Base-by-base conservation (phyloP, 1,140 invertebrate species). In the Achatina immaculata region DNA sequence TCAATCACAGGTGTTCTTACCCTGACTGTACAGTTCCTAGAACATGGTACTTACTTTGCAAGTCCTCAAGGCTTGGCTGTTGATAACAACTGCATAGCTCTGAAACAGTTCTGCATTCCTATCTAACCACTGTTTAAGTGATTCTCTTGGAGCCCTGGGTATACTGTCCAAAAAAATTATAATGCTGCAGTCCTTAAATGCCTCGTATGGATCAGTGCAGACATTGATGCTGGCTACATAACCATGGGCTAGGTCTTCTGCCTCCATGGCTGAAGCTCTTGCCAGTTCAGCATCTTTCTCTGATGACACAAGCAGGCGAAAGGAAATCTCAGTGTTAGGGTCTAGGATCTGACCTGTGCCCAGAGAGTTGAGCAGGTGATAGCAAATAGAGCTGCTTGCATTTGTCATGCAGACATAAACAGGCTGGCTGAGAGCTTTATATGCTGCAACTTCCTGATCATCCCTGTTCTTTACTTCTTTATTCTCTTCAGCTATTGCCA, bases 361-460 rank as follows among this genome's bases (percentile, higher is more conserved):
- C 7, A 91, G 78, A 11, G 83, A 28, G 75, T 84, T 71, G 14
- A 91, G 76, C 73, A 91, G 73, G 68, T 76, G 31, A 73, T 90
- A 91, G 79, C 83, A 85, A 0, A 88, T 83, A 58, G 83, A 74
- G 40, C 82, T 86, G 16, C 73, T 80, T 14, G 90, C 89, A 79
- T 86, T 89, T 19, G 89, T 89, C n/a, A 91, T 87, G 80, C 90
- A 91, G 0, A 91, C 82, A 76, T 88, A 80, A 24, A 91, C 38
- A 6, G 90, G 90, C 9, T 89, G 84, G 58, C 85, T 89, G 40
- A 69, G 81, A 0, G 85, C 80, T 77, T 83, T 86, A 51, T 81
- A 82, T 24, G 83, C 81, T 28, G 75, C 76, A 21, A 88, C 85
- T 79, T 91, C 89, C 73, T 84, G 82, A 48, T 89, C 89, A 0